A percentile compares a stretch with the other conserved stretches of the same genome.
phyloP scores from a whole-genome alignment of 1,140 invertebrate genomes.

The Sitophilus oryzae region DNA sequence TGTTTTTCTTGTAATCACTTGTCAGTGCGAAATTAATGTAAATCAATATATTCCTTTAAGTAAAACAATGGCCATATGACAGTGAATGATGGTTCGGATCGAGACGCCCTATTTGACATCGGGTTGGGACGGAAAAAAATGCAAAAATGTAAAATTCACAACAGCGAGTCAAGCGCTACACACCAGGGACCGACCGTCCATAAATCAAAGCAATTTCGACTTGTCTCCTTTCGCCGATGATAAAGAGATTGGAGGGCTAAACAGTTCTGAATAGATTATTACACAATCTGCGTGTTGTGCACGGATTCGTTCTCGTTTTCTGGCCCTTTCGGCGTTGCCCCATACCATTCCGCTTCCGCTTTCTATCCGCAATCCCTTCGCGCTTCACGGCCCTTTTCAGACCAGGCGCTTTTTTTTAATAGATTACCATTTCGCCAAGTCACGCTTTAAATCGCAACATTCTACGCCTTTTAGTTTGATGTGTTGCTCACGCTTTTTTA shows the following conservation, averaged over 20 bases:
- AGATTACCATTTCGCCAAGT: not conserved
- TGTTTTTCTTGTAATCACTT: conserved; percentile 1
- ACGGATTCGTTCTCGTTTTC: conserved; percentile 12
- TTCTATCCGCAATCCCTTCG: not conserved
- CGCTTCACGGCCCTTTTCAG: not conserved
- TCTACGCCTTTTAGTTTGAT: no score
- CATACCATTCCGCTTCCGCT: not conserved
- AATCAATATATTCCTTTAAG: conserved; percentile 15
- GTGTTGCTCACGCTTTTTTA: no score
- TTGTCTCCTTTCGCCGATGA: conserved; percentile 19
- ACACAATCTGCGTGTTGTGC: conserved; percentile 10
- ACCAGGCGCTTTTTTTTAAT: not conserved
- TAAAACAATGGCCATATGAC: conserved; percentile 16
- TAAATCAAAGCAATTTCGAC: conserved; percentile 21
- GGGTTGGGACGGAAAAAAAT: conserved; percentile 6
- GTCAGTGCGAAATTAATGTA: conserved; percentile 15
- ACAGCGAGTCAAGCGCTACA: no score
- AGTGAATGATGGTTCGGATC: conserved; percentile 17
- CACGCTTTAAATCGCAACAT: no score
- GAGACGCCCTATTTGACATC: conserved; percentile 9
- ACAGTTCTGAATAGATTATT: conserved; percentile 20
- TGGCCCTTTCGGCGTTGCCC: not conserved
- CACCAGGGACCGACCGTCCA: conserved; percentile 7
- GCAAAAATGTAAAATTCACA: conserved; percentile 8
- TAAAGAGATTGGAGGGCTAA: conserved; percentile 23